phyloP scores from a whole-genome alignment of 1,140 invertebrate species.

The Holotrichia oblita region DNA sequence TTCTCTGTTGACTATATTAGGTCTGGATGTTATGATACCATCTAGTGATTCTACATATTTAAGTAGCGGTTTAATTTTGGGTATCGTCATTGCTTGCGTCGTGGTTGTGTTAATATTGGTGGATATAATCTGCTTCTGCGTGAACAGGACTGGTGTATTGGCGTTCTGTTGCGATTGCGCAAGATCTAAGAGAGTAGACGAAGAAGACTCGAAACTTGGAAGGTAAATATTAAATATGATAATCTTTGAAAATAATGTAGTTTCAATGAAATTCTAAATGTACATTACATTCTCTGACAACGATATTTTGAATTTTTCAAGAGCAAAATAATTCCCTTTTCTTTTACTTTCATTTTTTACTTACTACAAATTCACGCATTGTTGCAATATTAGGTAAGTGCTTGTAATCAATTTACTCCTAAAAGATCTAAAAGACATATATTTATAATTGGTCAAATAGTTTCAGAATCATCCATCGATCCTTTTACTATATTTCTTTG shows the following conservation, averaged over 20 bases:
- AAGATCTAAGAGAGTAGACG: slow-evolving; percentile 72
- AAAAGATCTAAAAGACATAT: too few species aligned
- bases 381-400: too few species aligned
- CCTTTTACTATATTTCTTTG: too few species aligned
- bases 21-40: slow-evolving; percentile 67
- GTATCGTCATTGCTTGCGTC: slow-evolving; percentile 77
- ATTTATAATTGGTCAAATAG: too few species aligned
- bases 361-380: too few species aligned
- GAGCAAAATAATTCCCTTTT: background rate
- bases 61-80: slow-evolving; percentile 80
- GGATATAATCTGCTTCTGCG: slow-evolving; percentile 80
- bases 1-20: slow-evolving; percentile 56
- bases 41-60: slow-evolving; percentile 68
- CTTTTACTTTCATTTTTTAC: background rate
- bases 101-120: slow-evolving; percentile 79
- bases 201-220: slow-evolving; percentile 82
- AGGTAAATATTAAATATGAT: slow-evolving; percentile 67
- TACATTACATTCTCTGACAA: too few species aligned
- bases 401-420: too few species aligned
- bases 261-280: too few species aligned
- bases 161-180: slow-evolving; percentile 74
- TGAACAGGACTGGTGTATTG: slow-evolving; percentile 74
- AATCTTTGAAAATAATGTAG: background rate
- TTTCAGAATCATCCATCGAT: too few species aligned
- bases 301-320: too few species aligned